Base-by-base conservation (phyloP, 2,113 vertebrate genomes). In the Piliocolobus tephrosceles region DNA sequence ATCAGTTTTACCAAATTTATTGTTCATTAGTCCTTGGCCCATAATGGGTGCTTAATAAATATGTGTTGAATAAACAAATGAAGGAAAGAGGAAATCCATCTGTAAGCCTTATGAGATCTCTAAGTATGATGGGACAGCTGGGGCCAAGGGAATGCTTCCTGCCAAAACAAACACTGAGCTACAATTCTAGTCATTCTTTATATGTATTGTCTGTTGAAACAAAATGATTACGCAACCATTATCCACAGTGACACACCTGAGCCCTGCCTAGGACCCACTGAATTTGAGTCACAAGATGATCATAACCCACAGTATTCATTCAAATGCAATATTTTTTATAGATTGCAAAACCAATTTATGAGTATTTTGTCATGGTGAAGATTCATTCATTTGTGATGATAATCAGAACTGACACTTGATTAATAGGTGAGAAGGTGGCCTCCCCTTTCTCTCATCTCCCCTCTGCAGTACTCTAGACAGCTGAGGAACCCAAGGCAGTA, bases 121-220 rank as follows among this genome's bases (percentile, higher is more conserved):
- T 70, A 92, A 97, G 90, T 94, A 92, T 86, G 91, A 97, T 88
- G 92, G 93, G 90, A 85, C 82, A 91, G 38, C 50, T 55, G 23
- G 81, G 40, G 81, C 94, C 95, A 95, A 75, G 66, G 66, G 68
- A 86, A n/a, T 61, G 22, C 55, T 95, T 96, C 85, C 32, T 95
- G 96, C 95, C 96, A 94, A 96, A 90, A 83, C 50, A 97, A 97
- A 83, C 88, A 95, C 0, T 0, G 84, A 95, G 92, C 76, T 92
- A 95, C 95, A 95, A 94, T 92, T 97, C 84, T 83, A 78, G 30
- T 91, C 97, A 96, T 91, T 96, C 76, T 97, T 95, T 85, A 76
- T 40, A 90, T 75, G 90, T 6, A 55, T 78, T 90, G 88, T 78
- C 87, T 96, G 55, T 82, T 85, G 91, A 61, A 93, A 92, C 25